Base-by-base conservation (phyloP, 2,888 invertebrate species). In the Drosophila multiciliata region DNA sequence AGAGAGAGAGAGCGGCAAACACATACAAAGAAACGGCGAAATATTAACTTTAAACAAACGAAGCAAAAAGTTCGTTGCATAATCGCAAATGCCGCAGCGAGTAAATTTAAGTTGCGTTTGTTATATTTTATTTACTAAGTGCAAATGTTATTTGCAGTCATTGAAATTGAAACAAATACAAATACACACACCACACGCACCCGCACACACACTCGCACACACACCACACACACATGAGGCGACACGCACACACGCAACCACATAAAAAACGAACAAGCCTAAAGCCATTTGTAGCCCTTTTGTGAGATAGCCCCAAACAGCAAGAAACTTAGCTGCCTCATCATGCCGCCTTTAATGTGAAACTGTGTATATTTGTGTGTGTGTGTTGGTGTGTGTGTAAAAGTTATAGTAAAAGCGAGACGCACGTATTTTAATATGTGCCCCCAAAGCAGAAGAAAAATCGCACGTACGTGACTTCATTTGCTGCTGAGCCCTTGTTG, bases 381-480 rank as follows among this genome's bases (percentile, higher is more conserved):
- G 45, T 52, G 66, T 42, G 57, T 61, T 53, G 38, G 23, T 55
- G 33, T 59, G 36, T 75, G 68, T 78, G 68, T 78, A 55, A 83
- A 89, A 86, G 87, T 90, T 86, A 89, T 86, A 90, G 91, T 90
- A 85, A 90, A 87, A 74, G 90, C 73, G 76, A 90, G 87, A 90
- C 87, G 91, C 87, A 90, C 91, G 91, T 91, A 89, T 91, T 87
- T 91, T 91, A 92, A 91, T 92, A 92, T 91, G 91, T 89, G 86
- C 89, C 85, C 75, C 84, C 89, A 83, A 90, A 88, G 89, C 89
- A 86, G 75, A 92, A 91, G 92, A 91, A 91, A 92, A 92, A 92
- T 92, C 90, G 84, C 83, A 87, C 79, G 87, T 83, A 92, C 92
- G 92, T 92, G 92, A 92, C 92, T 92, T 92, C 91, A 91, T 92